A percentile compares a stretch with the other conserved stretches of the same genome.
Conservation (phyloP, 2,888 invertebrate genomes). For the Salpingus planirostris region DNA sequence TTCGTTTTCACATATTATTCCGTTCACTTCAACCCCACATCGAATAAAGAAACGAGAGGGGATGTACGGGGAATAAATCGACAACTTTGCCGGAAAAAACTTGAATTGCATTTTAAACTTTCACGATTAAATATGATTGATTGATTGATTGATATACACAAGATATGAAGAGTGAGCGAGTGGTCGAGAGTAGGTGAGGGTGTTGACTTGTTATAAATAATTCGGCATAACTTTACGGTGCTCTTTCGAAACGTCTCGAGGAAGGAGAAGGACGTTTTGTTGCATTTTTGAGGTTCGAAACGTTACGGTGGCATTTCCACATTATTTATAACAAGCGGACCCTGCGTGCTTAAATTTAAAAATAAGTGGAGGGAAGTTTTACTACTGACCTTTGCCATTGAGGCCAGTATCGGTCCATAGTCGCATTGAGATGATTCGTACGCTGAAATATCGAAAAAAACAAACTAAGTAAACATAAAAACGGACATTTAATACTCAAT, state of each 20-base stretch:
- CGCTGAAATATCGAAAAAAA: conserved; percentile 42
- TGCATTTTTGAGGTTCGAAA: neutral
- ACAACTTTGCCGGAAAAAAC: too few relatives aligned
- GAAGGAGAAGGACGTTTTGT: too few relatives aligned
- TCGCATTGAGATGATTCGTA: conserved; percentile 44
- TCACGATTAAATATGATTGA: too few relatives aligned
- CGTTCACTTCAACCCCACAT: too few relatives aligned
- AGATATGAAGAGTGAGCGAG: too few relatives aligned
- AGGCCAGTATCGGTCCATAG: conserved; percentile 45
- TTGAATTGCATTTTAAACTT: too few relatives aligned
- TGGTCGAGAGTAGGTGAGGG: too few relatives aligned
- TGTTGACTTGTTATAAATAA: neutral
- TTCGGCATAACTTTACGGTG: neutral
- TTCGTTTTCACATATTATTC: conserved; percentile 16
- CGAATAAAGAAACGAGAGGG: too few relatives aligned
- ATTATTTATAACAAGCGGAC: conserved; percentile 19
- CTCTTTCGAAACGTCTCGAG: too few relatives aligned
- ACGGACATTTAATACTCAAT: conserved; percentile 9
- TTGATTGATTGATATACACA: too few relatives aligned
- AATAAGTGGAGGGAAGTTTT: conserved; percentile 19
- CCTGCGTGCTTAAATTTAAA: conserved; percentile 35
- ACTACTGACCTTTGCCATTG: conserved; percentile 45
- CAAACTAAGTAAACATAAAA: conserved; percentile 19
- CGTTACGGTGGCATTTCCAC: neutral
- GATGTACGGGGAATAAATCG: too few relatives aligned